These are phyloP conservation scores for Cydia amplana DNA, from an alignment of 1,140 invertebrate species.

Conservation along the genomic window DNA sequence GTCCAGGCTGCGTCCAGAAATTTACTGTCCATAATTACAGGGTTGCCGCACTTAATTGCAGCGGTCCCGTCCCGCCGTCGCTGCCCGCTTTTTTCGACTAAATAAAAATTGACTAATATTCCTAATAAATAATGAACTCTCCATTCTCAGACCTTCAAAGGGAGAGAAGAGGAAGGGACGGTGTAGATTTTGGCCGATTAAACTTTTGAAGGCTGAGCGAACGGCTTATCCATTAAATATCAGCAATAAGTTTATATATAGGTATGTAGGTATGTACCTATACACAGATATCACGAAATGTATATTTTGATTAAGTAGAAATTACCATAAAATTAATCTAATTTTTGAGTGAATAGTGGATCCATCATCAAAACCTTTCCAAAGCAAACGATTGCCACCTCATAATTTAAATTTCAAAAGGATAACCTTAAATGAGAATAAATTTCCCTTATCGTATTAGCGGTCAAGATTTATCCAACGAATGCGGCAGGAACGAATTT, in stretches of 20 bases:
- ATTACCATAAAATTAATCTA: background rate
- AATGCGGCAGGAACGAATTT: conserved; percentile 38
- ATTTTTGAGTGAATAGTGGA: background rate
- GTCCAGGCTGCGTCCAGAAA: conserved; percentile 72
- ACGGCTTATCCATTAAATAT: background rate
- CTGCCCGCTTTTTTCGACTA: conserved; percentile 73
- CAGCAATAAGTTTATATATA: background rate
- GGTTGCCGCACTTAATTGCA: conserved; percentile 78
- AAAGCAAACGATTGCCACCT: conserved; percentile 18
- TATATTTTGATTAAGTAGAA: background rate
- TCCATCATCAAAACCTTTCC: background rate
- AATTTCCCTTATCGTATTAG: conserved; percentile 27
- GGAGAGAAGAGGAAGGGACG: conserved; percentile 45
- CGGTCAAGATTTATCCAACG: conserved; percentile 37
- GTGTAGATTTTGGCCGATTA: conserved; percentile 70
- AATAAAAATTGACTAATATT: conserved; percentile 80
- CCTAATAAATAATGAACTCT: conserved; percentile 79
- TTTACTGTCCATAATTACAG: conserved; percentile 80
- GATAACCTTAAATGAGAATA: conserved; percentile 16
- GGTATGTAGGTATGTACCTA: no score
- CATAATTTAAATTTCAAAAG: conserved; percentile 28
- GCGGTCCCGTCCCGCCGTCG: conserved; percentile 57
- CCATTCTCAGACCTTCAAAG: conserved; percentile 57
- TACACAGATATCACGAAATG: background rate
- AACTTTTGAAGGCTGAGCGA: conserved; percentile 56